phyloP scores from a whole-genome alignment of 2,888 invertebrate species.

The Troides helena region DNA sequence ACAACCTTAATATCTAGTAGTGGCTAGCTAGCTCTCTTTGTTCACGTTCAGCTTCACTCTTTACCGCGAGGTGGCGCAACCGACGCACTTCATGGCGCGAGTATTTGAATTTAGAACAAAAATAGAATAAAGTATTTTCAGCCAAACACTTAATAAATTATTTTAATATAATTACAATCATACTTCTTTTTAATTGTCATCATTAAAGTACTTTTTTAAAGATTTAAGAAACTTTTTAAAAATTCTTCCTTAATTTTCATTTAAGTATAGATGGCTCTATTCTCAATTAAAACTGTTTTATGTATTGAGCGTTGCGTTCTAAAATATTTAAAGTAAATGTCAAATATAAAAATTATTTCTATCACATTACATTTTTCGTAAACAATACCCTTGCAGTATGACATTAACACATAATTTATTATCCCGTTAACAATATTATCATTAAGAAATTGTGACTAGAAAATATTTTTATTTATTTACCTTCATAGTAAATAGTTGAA shows the following conservation, averaged over 20 bases:
- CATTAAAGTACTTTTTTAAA: background rate
- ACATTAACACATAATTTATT: no score
- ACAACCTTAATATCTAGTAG: slow-evolving; percentile 74
- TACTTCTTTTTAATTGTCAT: background rate
- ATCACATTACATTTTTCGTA: no score
- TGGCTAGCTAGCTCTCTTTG: slow-evolving; percentile 73
- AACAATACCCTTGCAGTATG: no score
- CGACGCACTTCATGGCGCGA: slow-evolving; percentile 36
- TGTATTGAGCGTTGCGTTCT: slow-evolving; percentile 16
- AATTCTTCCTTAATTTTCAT: background rate
- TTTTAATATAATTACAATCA: background rate
- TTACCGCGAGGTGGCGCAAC: slow-evolving; percentile 57
- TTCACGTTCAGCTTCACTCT: slow-evolving; percentile 55
- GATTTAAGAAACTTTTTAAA: background rate
- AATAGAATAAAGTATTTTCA: background rate
- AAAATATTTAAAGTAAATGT: slow-evolving; percentile 11
- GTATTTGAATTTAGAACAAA: slow-evolving; percentile 33
- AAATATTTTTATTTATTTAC: no score
- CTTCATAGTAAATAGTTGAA: no score
- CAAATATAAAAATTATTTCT: background rate
- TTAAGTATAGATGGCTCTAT: slow-evolving; percentile 28
- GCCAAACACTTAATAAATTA: background rate
- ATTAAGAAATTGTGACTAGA: no score
- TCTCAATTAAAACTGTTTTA: slow-evolving; percentile 21
- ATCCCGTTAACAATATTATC: no score